A percentile compares a stretch with the other conserved stretches of the same genome.
Conservation (phyloP, 2,113 vertebrate species). For the Chitala chitala region DNA sequence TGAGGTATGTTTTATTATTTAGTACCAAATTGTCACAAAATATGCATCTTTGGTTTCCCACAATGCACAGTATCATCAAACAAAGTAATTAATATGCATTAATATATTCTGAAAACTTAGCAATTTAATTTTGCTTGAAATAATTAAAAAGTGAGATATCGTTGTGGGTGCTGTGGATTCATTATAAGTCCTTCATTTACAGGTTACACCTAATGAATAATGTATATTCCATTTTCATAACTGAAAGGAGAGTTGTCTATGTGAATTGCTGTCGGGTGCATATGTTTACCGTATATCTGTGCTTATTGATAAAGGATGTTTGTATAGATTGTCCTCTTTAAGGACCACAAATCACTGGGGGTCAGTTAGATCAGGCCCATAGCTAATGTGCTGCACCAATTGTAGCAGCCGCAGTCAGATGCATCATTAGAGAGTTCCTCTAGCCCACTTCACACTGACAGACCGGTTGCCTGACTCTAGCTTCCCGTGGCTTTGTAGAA, state of each 20-base stretch:
- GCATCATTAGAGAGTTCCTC: too few species aligned
- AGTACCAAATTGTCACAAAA: constrained; percentile 38
- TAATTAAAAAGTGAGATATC: constrained; percentile 49
- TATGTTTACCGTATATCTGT: not conserved
- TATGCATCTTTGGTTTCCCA: constrained; percentile 30
- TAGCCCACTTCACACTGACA: too few species aligned
- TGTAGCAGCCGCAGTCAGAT: too few species aligned
- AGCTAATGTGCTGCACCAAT: too few species aligned
- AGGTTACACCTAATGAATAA: constrained; percentile 38
- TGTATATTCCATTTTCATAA: constrained; percentile 31
- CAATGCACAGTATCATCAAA: constrained; percentile 36
- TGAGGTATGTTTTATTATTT: constrained; percentile 51
- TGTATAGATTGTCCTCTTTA: not conserved
- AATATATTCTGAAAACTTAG: constrained; percentile 45
- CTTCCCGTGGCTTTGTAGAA: not conserved
- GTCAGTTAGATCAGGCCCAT: not conserved
- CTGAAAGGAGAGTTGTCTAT: constrained; percentile 19
- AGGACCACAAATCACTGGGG: not conserved
- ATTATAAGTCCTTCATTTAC: constrained; percentile 43
- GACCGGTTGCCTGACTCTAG: not conserved
- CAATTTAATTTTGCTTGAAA: constrained; percentile 48
- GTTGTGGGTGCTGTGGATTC: constrained; percentile 37
- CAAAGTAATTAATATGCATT: constrained; percentile 56
- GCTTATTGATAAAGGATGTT: not conserved
- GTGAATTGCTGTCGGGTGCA: constrained; percentile 20